Percentiles rank a stretch among this genome's conserved stretches.
phyloP scores from a whole-genome alignment of 2,888 invertebrate species.

The Eristalis intricaria region DNA sequence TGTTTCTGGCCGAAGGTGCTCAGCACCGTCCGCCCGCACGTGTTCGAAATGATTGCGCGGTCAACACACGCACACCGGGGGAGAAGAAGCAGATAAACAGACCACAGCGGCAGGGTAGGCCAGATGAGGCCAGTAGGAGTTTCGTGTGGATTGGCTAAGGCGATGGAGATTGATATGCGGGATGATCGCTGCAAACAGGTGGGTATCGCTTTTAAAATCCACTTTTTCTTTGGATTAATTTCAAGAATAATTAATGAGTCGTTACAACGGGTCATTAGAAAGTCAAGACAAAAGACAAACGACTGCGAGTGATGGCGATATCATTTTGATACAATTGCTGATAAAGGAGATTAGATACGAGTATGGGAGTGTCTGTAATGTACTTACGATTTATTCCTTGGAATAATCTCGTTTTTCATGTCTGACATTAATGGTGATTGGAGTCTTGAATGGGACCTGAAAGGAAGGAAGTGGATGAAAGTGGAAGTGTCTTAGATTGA shows the following conservation, averaged over 20 bases:
- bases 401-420: neutral
- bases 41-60: constrained; percentile 23
- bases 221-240: neutral
- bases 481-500: too few species aligned
- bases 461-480: too few species aligned
- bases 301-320: neutral
- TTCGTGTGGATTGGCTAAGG: constrained; percentile 25
- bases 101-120: neutral
- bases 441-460: too few species aligned
- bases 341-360: neutral
- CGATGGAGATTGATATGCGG: constrained; percentile 52
- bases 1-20: constrained; percentile 21
- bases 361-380: neutral
- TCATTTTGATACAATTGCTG: neutral
- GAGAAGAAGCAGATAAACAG: neutral
- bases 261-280: constrained; percentile 3
- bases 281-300: neutral
- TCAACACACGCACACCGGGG: neutral
- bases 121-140: constrained; percentile 7
- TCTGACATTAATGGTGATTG: neutral
- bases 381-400: neutral
- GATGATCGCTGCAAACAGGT: constrained; percentile 60
- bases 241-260: neutral
- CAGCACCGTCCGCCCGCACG: constrained; percentile 52
- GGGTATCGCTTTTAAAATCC: constrained; percentile 22